phyloP scores from a whole-genome alignment of 2,113 vertebrate species.

The Cyphomyrus discorhynchus region DNA sequence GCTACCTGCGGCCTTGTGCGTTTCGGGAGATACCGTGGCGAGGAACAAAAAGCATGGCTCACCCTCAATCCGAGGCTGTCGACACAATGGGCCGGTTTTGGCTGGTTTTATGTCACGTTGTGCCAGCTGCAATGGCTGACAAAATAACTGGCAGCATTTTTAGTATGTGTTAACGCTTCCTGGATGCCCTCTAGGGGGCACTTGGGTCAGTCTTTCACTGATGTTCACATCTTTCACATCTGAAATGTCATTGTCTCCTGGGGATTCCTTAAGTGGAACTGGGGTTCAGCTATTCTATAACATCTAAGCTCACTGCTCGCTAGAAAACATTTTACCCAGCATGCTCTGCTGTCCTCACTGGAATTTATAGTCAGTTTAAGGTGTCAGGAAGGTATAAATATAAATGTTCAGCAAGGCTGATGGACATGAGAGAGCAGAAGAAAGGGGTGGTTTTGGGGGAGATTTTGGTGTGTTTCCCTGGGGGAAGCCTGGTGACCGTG shows the following conservation, averaged over 20 bases:
- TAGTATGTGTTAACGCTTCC: not conserved
- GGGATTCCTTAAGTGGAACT: not conserved
- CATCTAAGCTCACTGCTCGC: not conserved
- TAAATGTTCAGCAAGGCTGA: not conserved
- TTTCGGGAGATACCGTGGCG: not conserved
- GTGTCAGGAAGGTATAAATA: not conserved
- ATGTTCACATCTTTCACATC: not conserved
- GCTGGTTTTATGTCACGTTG: not conserved
- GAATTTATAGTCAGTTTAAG: not conserved
- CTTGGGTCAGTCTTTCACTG: not conserved
- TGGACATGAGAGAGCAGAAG: not conserved
- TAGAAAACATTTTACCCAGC: slow-evolving; percentile 6
- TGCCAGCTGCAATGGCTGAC: not conserved
- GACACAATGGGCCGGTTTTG: not conserved
- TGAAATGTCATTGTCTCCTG: not conserved
- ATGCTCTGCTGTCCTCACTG: not conserved
- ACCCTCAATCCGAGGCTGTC: not conserved
- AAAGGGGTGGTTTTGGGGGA: not conserved
- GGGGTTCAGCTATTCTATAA: not conserved
- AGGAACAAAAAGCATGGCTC: not conserved
- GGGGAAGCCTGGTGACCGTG: not conserved
- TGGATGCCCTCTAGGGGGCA: not conserved
- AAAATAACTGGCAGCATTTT: not conserved
- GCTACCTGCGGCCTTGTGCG: not conserved
- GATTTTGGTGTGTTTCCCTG: not conserved